Evolutionary conservation across 2,797 vertebrate genomes (phyloP), one percentile per base, ranked within the genome.

Genomic region (Molossus molossus): DNA sequence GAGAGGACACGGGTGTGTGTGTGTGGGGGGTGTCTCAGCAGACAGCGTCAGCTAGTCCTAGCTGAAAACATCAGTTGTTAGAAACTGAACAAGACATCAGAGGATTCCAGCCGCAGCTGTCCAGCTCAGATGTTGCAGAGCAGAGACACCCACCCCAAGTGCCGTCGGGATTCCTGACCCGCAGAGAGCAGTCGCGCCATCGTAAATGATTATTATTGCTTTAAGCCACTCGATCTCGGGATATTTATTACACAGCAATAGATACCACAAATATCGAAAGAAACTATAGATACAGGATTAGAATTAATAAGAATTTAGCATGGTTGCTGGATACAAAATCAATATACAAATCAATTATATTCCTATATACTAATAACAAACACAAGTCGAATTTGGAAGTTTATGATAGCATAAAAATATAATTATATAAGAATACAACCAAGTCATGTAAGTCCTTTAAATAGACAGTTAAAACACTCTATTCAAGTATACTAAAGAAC

Each of bases 281-380:
- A 73, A 84, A 48, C 60, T 87, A 58, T 72, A 93, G 55, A 37
- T 94, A 62, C 45, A 37, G 37, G n/a, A 37, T 79, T 76, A 57
- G 25, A 92, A 94, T 81, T 82, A 81, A 45, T 90, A 50, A 87
- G 18, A 87, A 77, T 82, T 95, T 92, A 80, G 27, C 37, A 83
- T 67, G 58, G 9, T 18, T 89, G 23, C 85, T 96, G 11, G 48
- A 70, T 91, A 67, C 15, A 95, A 95, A 93, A 75, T 83, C 27
- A 69, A 64, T 90, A n/a, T 53, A 82, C 55, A 82, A 73, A 67
- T 72, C 40, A 70, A 72, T 65, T 65, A 7, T 93, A 89, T 94
- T 80, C 67, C 82, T 93, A 23, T 33, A 53, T 64, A 57, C 48
- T 75, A 82, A 57, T 25, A 83, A 33, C 27, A 90, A 53, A 45